Base-by-base conservation (phyloP, 2,113 vertebrate species). In the Oxyruncus cristatus region DNA sequence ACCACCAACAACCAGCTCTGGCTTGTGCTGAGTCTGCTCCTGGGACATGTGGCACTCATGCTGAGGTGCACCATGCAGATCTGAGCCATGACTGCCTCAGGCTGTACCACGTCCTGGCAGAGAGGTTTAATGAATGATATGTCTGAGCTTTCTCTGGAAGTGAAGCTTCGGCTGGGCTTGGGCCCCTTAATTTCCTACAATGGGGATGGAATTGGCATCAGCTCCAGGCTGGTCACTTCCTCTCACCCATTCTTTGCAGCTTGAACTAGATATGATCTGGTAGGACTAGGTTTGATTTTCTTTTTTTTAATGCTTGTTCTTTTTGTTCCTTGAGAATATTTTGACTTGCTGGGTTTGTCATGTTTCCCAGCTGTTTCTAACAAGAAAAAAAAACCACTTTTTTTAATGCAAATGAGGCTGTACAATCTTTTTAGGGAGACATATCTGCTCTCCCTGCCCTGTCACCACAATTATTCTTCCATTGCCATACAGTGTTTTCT, bases 331-430 rank as follows among this genome's bases (percentile, higher is more conserved):
- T 58, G 42, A 55, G 89, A 96, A 77, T 82, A 85, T 76, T 96
- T 85, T 88, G 50, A 74, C 27, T 59, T 92, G 39, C 67, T 95
- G 86, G 85, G 74, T 94, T 89, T 84, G 46, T 94, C 85, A 42
- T 86, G 73, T 97, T 95, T 84, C 28, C 53, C 30, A 77, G 13
- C 47, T 70, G 46, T 22, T 75, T 82, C 66, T 96, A 92, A 94
- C 12, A 84, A 66, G 24, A n/a, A 72, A 27, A 35, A 24, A 19
- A 5, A 41, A 41, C 39, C 2, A 9, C 1, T 58, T 78, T n/a
- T 42, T 89, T 96, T 52, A 89, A 94, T 91, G 79, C 75, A 96
- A 94, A 97, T 85, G 35, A 92, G 35, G 15, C 65, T 66, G 27
- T 68, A 58, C 91, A 74, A 84, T 93, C 93, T 70, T 94, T 52